A percentile compares a stretch with the other conserved stretches of the same genome.
Evolutionary conservation across 2,113 vertebrate genomes (phyloP).

Genomic region (Tyto alba): DNA sequence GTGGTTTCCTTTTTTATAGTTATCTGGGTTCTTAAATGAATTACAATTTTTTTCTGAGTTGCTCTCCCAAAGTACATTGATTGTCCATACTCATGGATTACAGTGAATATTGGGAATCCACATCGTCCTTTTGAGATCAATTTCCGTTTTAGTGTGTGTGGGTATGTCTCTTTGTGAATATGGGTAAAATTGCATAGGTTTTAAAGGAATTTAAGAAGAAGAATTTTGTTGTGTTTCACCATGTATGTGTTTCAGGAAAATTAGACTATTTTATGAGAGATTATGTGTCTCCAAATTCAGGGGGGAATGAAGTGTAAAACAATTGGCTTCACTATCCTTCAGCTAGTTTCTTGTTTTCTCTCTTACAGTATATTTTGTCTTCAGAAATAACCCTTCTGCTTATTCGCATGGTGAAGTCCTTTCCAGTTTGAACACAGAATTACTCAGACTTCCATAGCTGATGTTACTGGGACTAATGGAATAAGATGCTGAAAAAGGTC

Average conservation of each 20-base stretch:
- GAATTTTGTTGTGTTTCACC: not conserved
- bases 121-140: not conserved
- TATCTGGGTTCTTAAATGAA: not conserved
- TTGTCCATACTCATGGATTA: no score
- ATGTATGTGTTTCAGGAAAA: not conserved
- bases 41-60: not conserved
- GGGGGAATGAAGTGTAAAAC: not conserved
- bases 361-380: not conserved
- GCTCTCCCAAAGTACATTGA: not conserved
- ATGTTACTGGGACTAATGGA: not conserved
- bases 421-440: not conserved
- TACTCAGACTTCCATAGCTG: not conserved
- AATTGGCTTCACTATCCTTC: not conserved
- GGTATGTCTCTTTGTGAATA: not conserved
- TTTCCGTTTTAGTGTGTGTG: fast-evolving
- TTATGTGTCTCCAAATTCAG: not conserved
- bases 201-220: not conserved
- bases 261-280: not conserved
- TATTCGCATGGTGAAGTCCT: not conserved
- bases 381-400: not conserved
- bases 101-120: not conserved
- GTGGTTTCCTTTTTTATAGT: not conserved
- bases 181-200: not conserved
- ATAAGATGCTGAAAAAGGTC: not conserved
- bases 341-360: not conserved